Evolutionary conservation across 2,113 vertebrate genomes (phyloP), one percentile per base, ranked within the genome.

Genomic region (Gavialis gangeticus): DNA sequence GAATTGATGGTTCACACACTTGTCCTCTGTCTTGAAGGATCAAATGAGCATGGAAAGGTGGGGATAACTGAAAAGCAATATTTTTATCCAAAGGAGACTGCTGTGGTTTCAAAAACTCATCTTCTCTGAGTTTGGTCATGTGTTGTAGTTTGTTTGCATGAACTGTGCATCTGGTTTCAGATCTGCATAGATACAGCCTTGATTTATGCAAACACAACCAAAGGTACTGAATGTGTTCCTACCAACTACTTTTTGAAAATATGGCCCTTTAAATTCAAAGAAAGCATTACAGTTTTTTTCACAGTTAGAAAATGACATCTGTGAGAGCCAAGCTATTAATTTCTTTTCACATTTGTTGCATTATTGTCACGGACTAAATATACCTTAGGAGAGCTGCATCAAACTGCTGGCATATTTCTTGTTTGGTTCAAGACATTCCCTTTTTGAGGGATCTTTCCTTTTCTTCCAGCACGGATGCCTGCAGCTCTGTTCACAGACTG

Each of bases 341-440:
- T 91, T 94, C 90, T 91, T 83, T 75, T 37, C n/a, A 85, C 46
- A 84, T 87, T 94, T 30, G 55, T 84, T 94, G 92, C 34, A 69
- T 67, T 96, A 56, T 75, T 95, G 83, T 84, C 88, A 89, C 71
- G 84, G 71, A 21, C 56, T 83, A 88, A 56, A 60, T 80, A 93
- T 58, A 64, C 58, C 75, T 54, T 79, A 89, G 83, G 37, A 84
- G 78, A 93, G 58, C 75, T 95, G 79, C 79, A 58, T 88, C 1
- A 1, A 96, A 86, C 37, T 71, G 56, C 77, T 92, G 84, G 55
- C 3, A 0, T 84, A 75, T 77, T 89, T 93, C 67, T 87, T 88
- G 21, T 88, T 93, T 88, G 75, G 88, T 6, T 55, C 66, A 6
- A 88, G 82, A 85, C 27, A 19, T 62, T 91, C 92, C 88, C 57